These are phyloP conservation scores for Brienomyrus longianalis DNA, from an alignment of 2,113 vertebrate genomes.

Conservation along the genomic window DNA sequence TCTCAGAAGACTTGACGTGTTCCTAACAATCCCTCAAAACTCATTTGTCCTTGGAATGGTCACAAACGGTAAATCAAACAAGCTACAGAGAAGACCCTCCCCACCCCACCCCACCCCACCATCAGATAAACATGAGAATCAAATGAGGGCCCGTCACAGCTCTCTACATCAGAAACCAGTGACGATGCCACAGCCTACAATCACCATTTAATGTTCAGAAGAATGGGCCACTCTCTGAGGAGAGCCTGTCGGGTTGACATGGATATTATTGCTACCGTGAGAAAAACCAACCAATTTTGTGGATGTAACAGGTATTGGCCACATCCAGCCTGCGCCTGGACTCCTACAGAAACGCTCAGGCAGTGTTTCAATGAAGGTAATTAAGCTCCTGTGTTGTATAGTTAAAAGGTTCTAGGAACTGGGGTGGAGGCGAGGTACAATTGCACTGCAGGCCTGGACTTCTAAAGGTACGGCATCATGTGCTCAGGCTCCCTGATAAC, in stretches of 20 bases:
- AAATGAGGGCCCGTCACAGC: neutral
- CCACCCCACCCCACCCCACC: neutral
- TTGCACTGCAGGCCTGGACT: neutral
- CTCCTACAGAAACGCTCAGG: neutral
- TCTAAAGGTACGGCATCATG: slow-evolving; percentile 8
- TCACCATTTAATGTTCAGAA: neutral
- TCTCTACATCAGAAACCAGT: neutral
- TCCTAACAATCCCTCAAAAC: neutral
- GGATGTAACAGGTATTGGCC: neutral
- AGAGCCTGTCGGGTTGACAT: neutral
- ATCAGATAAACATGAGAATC: neutral
- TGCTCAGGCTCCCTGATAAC: slow-evolving; percentile 17
- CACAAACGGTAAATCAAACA: neutral
- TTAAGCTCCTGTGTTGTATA: neutral
- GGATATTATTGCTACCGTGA: neutral
- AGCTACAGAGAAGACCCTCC: neutral
- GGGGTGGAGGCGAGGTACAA: neutral
- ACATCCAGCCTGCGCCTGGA: neutral
- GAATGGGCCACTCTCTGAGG: neutral
- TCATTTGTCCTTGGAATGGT: neutral
- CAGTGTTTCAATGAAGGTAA: neutral
- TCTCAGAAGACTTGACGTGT: neutral
- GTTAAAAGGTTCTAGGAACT: neutral
- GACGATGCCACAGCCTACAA: neutral
- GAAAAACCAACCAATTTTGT: neutral